phyloP scores from a whole-genome alignment of 2,888 invertebrate species.

The Sinopyrophorus schimmeli region DNA sequence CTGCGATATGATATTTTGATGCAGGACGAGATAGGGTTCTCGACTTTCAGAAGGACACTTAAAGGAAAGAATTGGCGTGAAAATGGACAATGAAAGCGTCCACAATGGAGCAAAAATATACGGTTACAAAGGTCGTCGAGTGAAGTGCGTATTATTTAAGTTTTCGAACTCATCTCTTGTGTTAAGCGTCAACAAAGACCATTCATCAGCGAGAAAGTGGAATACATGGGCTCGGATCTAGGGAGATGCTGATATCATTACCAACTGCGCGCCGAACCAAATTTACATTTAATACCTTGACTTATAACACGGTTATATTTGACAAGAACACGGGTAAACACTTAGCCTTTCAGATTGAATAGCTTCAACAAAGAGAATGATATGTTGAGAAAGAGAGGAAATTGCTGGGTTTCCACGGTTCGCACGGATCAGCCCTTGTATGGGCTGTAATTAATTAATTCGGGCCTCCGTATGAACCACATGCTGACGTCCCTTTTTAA shows the following conservation, averaged over 20 bases:
- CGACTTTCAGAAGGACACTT: conserved; percentile 16
- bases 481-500: conserved; percentile 30
- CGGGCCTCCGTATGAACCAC: conserved; percentile 32
- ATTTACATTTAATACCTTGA: conserved; percentile 29
- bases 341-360: conserved; percentile 21
- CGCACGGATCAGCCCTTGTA: conserved; percentile 31
- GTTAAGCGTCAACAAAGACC: conserved; percentile 11
- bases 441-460: conserved; percentile 40
- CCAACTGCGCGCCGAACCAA: conserved; percentile 23
- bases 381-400: conserved; percentile 17
- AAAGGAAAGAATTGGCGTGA: conserved; percentile 11
- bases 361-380: conserved; percentile 19
- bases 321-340: conserved; percentile 29
- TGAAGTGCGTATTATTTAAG: conserved; percentile 21
- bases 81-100: conserved; percentile 21
- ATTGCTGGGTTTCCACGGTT: conserved; percentile 20
- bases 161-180: conserved; percentile 16
- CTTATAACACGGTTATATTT: conserved; percentile 27
- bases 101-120: conserved; percentile 17
- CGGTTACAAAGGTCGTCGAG: conserved; percentile 13
- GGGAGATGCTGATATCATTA: conserved; percentile 21
- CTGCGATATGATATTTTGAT: no score
- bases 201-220: conserved; percentile 19
- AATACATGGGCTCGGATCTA: conserved; percentile 12
- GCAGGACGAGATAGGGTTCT: conserved; percentile 16